These are phyloP conservation scores for Mechanitis mazaeus DNA, from an alignment of 2,888 invertebrate genomes.

Conservation along the genomic window DNA sequence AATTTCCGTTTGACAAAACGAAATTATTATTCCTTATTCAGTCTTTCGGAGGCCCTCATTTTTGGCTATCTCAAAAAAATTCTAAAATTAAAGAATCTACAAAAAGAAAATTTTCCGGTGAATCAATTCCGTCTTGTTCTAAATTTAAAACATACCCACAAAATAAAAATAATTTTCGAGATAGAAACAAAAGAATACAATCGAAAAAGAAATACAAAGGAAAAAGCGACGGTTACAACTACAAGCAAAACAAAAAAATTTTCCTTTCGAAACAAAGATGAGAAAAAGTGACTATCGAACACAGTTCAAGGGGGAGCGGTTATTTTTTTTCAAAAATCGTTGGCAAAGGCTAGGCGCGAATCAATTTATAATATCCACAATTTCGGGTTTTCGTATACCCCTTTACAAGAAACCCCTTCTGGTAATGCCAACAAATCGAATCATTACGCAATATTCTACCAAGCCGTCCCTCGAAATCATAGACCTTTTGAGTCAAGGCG, in stretches of 20 bases:
- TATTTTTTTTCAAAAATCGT: conserved; percentile 8
- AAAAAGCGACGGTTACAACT: no score
- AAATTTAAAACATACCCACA: not conserved
- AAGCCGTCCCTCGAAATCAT: conserved; percentile 11
- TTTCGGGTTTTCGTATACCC: conserved; percentile 20
- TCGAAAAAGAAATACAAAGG: not conserved
- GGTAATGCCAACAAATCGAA: conserved; percentile 4
- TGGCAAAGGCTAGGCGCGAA: conserved; percentile 21
- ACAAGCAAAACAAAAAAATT: not conserved
- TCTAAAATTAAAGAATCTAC: not conserved
- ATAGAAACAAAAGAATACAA: conserved; percentile 3
- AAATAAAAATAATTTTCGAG: conserved; percentile 1
- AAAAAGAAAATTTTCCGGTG: not conserved
- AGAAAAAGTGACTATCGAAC: not conserved
- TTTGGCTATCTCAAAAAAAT: not conserved
- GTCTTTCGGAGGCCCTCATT: not conserved
- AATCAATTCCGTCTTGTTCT: no score
- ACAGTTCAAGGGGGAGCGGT: not conserved
- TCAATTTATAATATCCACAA: conserved; percentile 16
- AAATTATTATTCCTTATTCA: not conserved
- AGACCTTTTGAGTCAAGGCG: conserved; percentile 15
- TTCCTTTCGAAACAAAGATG: conserved; percentile 2
- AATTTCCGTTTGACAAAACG: conserved; percentile 12
- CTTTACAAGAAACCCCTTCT: not conserved
- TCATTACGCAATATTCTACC: conserved; percentile 13